A percentile compares a stretch with the other conserved stretches of the same genome.
Conservation (phyloP, 2,888 invertebrate species). For the Thecophora atra region DNA sequence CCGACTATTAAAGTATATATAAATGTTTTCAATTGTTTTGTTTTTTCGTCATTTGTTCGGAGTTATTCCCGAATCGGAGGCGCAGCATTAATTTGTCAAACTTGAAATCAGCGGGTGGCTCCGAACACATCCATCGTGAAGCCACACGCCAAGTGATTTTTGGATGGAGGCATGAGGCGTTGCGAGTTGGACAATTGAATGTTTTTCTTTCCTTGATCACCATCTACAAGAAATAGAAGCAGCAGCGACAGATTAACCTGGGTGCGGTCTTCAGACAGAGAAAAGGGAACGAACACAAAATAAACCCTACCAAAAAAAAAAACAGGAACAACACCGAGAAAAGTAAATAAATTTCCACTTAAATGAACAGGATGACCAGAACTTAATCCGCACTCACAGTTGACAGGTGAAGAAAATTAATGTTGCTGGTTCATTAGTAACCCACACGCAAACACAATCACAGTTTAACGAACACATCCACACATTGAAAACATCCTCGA, state of each 20-base stretch:
- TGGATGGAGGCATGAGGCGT: neutral
- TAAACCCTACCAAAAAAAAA: neutral
- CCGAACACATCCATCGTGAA: neutral
- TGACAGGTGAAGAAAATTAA: conserved; percentile 46
- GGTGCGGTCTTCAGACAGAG: neutral
- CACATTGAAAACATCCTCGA: neutral
- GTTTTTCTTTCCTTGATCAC: neutral
- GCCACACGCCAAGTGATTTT: neutral
- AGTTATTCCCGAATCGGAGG: conserved; percentile 15
- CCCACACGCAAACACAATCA: neutral
- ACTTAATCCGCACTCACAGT: conserved; percentile 36
- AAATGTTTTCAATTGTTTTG: neutral
- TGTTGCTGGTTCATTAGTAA: conserved; percentile 32
- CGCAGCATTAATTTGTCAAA: conserved; percentile 37
- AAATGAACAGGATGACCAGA: conserved; percentile 20
- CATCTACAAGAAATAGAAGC: neutral
- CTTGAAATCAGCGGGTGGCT: conserved; percentile 23
- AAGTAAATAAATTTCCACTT: conserved; percentile 27
- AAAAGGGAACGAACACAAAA: neutral
- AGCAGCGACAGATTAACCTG: neutral
- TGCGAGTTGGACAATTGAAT: neutral
- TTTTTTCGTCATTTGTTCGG: neutral
- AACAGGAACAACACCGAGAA: neutral
- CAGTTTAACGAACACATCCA: neutral
- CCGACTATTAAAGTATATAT: no score